These are phyloP conservation scores for Brachionus koreanus DNA, from an alignment of 1,140 invertebrate genomes.

Conservation along the genomic window DNA sequence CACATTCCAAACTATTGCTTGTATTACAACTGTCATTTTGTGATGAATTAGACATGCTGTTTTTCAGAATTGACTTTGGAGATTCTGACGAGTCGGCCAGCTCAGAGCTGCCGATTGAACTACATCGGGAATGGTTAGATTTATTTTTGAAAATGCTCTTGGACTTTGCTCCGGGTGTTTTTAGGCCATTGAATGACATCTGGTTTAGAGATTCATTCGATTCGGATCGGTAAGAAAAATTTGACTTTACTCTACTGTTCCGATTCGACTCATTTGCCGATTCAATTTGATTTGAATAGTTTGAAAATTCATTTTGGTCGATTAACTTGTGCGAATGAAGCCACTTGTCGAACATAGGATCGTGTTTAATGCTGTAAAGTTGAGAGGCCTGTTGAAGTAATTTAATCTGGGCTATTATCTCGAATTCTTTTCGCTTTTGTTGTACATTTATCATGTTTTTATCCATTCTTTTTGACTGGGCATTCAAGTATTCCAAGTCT, in stretches of 20 bases:
- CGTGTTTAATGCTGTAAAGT: constrained; percentile 80
- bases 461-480: constrained; percentile 72
- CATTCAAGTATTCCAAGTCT: constrained; percentile 97
- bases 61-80: neutral
- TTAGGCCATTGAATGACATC: neutral
- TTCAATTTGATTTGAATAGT: constrained; percentile 7
- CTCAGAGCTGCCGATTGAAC: constrained; percentile 23
- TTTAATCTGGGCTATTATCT: constrained; percentile 92
- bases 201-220: constrained; percentile 24
- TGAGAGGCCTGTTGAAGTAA: constrained; percentile 87
- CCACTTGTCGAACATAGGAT: constrained; percentile 82
- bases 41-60: constrained; percentile 12
- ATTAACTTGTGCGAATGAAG: constrained; percentile 81
- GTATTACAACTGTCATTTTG: constrained; percentile 7
- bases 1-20: neutral
- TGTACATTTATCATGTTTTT: constrained; percentile 92
- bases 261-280: neutral
- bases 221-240: constrained; percentile 7
- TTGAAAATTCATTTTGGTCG: constrained; percentile 75
- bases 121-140: constrained; percentile 19
- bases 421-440: constrained; percentile 95
- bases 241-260: neutral
- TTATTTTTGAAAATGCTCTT: neutral
- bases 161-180: neutral
- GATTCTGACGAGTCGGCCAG: neutral